These are phyloP conservation scores for Acanthosepion pharaonis DNA, from an alignment of 2,888 invertebrate genomes.

Conservation along the genomic window DNA sequence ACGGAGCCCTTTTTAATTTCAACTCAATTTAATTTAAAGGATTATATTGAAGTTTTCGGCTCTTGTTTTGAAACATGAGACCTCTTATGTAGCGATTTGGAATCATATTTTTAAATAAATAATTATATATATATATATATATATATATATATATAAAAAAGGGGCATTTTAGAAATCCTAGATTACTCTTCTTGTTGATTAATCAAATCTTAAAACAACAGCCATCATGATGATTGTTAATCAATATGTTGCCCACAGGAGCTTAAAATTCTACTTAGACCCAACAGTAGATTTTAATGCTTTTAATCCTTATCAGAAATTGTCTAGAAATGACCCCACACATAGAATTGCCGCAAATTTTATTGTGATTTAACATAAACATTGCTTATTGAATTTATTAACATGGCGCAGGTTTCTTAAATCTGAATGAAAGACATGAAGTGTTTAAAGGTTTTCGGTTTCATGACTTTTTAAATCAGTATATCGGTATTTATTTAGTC, in stretches of 20 bases:
- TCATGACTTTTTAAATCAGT: too few species aligned
- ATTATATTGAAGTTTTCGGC: too few species aligned
- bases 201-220: not conserved
- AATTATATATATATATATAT: too few species aligned
- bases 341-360: not conserved
- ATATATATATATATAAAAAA: too few species aligned
- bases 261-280: not conserved
- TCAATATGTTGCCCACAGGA: not conserved
- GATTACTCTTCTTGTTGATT: not conserved
- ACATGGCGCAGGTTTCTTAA: not conserved
- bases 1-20: too few species aligned
- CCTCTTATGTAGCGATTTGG: too few species aligned
- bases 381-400: not conserved
- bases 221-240: not conserved
- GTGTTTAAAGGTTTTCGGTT: not conserved
- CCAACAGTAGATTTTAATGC: not conserved
- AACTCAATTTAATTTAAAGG: too few species aligned
- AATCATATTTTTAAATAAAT: too few species aligned
- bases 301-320: not conserved
- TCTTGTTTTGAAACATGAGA: too few species aligned
- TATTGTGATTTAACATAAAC: not conserved
- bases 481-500: too few species aligned
- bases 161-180: too few species aligned
- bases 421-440: not conserved
- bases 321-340: not conserved